Evolutionary conservation across 2,888 invertebrate genomes (phyloP).

Genomic region (Eupeodes latifasciatus): DNA sequence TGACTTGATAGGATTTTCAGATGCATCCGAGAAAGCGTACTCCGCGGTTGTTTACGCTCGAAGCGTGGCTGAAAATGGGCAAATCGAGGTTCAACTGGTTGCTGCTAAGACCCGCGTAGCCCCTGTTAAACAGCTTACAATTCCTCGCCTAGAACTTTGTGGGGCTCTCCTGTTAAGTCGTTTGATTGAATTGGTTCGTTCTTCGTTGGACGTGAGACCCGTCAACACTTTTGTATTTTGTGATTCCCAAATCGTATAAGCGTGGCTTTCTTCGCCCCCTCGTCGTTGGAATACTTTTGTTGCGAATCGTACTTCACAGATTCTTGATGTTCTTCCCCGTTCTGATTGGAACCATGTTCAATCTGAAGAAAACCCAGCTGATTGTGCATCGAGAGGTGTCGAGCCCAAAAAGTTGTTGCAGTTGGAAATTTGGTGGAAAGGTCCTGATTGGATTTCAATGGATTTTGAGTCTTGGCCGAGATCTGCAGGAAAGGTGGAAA

Average conservation of each 20-base stretch:
- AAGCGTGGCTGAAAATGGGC: not conserved
- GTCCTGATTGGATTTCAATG: not conserved
- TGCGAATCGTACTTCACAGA: constrained; percentile 74
- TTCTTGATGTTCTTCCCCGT: constrained; percentile 48
- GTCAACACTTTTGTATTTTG: constrained; percentile 56
- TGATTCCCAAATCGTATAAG: constrained; percentile 68
- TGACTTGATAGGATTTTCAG: too few relatives aligned
- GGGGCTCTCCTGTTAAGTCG: constrained; percentile 52
- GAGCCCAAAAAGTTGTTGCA: too few relatives aligned
- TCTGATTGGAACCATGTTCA: constrained; percentile 71
- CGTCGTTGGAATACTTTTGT: constrained; percentile 77
- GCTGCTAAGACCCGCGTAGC: constrained; percentile 31
- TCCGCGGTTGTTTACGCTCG: not conserved
- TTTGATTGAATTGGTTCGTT: constrained; percentile 17
- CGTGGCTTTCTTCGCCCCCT: constrained; percentile 72
- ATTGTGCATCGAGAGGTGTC: too few relatives aligned
- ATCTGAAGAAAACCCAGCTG: too few relatives aligned
- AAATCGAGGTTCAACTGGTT: constrained; percentile 1
- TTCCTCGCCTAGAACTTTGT: constrained; percentile 35
- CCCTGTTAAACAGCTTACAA: not conserved
- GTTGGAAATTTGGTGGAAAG: too few relatives aligned
- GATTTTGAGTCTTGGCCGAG: not conserved
- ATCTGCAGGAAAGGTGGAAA: not conserved
- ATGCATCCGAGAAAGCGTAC: too few relatives aligned
- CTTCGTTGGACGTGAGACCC: not conserved